These are phyloP conservation scores for Forbesichthys papilliferus DNA, from an alignment of 2,113 vertebrate genomes.

Conservation along the genomic window DNA sequence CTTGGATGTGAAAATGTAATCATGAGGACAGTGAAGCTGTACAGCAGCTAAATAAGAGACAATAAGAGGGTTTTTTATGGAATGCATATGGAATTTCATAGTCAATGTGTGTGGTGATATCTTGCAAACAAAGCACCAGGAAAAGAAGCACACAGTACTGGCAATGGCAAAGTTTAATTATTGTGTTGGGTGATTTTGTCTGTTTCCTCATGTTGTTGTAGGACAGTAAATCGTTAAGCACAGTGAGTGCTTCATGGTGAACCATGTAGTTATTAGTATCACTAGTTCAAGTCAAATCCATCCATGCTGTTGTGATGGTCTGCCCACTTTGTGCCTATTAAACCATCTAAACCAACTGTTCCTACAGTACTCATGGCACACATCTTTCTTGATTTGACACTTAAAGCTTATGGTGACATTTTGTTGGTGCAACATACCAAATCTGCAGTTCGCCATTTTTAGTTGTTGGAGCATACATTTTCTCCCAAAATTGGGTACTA, in stretches of 20 bases:
- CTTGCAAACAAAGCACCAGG: neutral
- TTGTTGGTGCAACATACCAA: neutral
- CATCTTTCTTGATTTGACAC: too few species aligned
- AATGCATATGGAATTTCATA: neutral
- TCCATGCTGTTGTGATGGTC: too few species aligned
- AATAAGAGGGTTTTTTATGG: constrained; percentile 19
- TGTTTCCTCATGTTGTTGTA: neutral
- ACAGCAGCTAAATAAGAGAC: constrained; percentile 34
- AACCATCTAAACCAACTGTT: neutral
- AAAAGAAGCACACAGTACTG: neutral
- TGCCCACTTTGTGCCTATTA: too few species aligned
- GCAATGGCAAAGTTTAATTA: neutral
- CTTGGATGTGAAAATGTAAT: constrained; percentile 28
- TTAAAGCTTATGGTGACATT: neutral
- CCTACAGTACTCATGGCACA: too few species aligned
- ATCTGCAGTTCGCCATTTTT: neutral
- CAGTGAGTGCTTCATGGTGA: constrained; percentile 8
- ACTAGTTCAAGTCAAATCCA: neutral
- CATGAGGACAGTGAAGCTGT: constrained; percentile 23
- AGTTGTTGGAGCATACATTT: neutral
- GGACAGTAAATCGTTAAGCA: constrained; percentile 24
- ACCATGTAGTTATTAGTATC: constrained; percentile 8
- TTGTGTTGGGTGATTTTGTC: neutral
- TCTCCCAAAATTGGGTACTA: neutral
- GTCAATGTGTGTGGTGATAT: constrained; percentile 1